Percentiles rank a stretch among this genome's conserved stretches.
These are phyloP conservation scores for Hiodon tergisus DNA, from an alignment of 2,113 vertebrate species.

Conservation along the genomic window DNA sequence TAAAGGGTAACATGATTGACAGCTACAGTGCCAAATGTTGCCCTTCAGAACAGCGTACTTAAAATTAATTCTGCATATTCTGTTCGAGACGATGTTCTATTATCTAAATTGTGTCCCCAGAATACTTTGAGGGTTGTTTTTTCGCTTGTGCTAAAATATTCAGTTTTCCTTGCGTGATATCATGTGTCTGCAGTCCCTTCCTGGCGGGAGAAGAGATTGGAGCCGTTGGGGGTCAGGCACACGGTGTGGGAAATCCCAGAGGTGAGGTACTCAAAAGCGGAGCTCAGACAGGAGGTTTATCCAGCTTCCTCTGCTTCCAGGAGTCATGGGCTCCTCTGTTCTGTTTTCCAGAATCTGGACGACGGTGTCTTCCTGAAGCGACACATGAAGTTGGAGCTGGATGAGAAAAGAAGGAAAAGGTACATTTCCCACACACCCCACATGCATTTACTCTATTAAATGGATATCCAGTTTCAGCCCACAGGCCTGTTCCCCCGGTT, in stretches of 20 bases:
- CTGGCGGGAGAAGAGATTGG: conserved; percentile 88
- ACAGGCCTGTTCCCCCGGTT: no score
- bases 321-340: conserved; percentile 8
- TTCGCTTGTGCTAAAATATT: no score
- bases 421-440: conserved; percentile 33
- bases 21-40: no score
- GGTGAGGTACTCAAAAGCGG: conserved; percentile 55
- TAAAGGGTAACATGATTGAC: no score
- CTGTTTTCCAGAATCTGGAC: conserved; percentile 67
- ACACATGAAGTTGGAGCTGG: conserved; percentile 89
- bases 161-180: no score
- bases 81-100: no score
- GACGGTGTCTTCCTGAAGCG: conserved; percentile 87
- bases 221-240: conserved; percentile 75
- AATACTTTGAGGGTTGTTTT: no score
- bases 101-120: no score
- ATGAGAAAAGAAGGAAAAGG: conserved; percentile 97
- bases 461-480: no score
- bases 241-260: conserved; percentile 72
- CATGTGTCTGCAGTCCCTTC: conserved; percentile 74
- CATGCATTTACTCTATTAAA: no score
- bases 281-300: not conserved
- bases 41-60: no score
- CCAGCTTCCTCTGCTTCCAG: not conserved
- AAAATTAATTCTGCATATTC: no score